A percentile compares a stretch with the other conserved stretches of the same genome.
Evolutionary conservation across 2,888 invertebrate genomes (phyloP).

Genomic region (Caenorhabditis sp.): DNA sequence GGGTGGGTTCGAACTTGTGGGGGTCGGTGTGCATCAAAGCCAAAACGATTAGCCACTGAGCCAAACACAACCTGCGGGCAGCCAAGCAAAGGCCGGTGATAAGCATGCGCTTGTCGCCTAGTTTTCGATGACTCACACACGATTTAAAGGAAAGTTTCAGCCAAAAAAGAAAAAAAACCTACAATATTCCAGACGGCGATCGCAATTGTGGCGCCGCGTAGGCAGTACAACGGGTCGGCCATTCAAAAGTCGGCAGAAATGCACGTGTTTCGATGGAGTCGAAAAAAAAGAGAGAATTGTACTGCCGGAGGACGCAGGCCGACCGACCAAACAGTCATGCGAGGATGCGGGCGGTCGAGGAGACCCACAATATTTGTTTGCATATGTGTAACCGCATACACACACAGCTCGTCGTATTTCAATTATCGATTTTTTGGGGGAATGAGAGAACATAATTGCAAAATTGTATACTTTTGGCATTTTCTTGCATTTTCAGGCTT

Average conservation of each 20-base stretch:
- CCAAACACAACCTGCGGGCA: too few relatives aligned
- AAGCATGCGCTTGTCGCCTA: too few relatives aligned
- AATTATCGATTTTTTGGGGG: slow-evolving; percentile 3
- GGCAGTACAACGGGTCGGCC: slow-evolving; percentile 74
- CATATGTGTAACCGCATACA: slow-evolving; percentile 7
- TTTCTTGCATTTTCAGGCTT: too few relatives aligned
- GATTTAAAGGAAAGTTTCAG: neutral
- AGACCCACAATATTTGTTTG: slow-evolving; percentile 13
- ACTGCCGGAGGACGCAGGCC: neutral
- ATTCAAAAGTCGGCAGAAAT: slow-evolving; percentile 45
- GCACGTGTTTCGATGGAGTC: neutral
- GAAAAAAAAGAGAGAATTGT: neutral
- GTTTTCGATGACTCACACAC: neutral
- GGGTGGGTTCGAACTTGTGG: too few relatives aligned
- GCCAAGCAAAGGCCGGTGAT: too few relatives aligned
- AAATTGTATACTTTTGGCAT: too few relatives aligned
- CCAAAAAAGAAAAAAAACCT: slow-evolving; percentile 27
- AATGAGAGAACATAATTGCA: neutral
- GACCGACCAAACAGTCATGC: slow-evolving; percentile 19
- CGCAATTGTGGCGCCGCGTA: slow-evolving; percentile 68
- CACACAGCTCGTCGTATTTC: too few relatives aligned
- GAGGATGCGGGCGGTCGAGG: slow-evolving; percentile 7
- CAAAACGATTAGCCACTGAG: neutral
- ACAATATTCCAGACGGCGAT: slow-evolving; percentile 77
- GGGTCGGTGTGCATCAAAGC: neutral